Evolutionary conservation across 2,797 vertebrate species (phyloP).

Genomic region (Lepus oiostolus): DNA sequence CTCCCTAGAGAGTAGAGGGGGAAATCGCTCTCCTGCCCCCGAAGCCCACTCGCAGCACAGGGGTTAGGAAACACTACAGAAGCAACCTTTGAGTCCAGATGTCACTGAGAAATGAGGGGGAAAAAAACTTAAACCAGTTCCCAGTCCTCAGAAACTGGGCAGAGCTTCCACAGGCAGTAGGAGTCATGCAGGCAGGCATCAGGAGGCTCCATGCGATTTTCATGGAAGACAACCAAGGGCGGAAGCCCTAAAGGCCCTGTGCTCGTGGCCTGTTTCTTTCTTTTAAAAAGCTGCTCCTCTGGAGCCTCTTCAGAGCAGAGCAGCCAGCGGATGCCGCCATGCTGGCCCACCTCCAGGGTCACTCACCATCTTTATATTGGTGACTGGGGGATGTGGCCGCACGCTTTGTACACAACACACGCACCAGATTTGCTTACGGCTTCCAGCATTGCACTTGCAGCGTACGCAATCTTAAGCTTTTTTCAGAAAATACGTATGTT

Average conservation of each 20-base stretch:
- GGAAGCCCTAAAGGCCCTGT: slow-evolving; percentile 9
- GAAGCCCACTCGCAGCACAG: background rate
- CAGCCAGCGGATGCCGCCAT: background rate
- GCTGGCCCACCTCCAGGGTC: slow-evolving; percentile 4
- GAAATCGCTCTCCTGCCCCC: background rate
- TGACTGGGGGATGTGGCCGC: background rate
- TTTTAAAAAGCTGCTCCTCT: slow-evolving; percentile 53
- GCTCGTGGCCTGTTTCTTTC: background rate
- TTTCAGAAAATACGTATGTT: slow-evolving; percentile 16
- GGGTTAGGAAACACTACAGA: slow-evolving; percentile 38
- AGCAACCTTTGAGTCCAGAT: slow-evolving; percentile 39
- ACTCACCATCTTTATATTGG: background rate
- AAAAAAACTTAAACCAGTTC: slow-evolving; percentile 25
- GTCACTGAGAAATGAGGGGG: slow-evolving; percentile 59
- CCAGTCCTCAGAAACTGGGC: background rate
- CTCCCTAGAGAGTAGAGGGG: background rate
- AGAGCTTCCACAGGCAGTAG: background rate
- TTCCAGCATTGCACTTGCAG: slow-evolving; percentile 51
- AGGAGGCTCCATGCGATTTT: background rate
- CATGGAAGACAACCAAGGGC: background rate
- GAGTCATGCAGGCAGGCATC: slow-evolving; percentile 14
- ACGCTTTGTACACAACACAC: background rate
- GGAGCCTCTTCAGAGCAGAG: slow-evolving; percentile 48
- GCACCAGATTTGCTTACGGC: background rate
- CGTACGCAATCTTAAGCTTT: slow-evolving; percentile 36